Base-by-base conservation (phyloP, 2,888 invertebrate species). In the Erpobdella octoculata region DNA sequence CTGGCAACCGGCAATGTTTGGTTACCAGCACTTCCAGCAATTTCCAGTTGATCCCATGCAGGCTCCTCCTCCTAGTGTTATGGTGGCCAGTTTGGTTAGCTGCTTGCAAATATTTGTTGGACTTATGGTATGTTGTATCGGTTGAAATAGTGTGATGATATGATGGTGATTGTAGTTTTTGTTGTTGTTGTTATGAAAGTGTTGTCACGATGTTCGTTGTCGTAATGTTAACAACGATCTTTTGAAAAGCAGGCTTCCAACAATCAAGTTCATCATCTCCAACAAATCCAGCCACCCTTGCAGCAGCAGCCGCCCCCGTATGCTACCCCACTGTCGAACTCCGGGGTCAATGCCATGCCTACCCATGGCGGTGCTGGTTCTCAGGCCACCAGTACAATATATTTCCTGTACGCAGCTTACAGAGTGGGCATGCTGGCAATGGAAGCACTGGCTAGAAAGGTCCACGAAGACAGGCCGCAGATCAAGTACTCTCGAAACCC, bases 341-440 rank as follows among this genome's bases (percentile, higher is more conserved):
- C 69, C 41, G 72, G 66, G 72, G 71, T 68, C 71, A 59, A 69
- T n/a, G 21, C 61, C 35, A 33, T 15, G 25, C 35, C 37, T 28
- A 3, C n/a, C 59, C 35, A 25, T 28, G 37, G 70, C 33, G 33
- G 58, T 35, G 59, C 36, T 12, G 62, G 62, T 31, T 35, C 62
- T 9, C 31, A n/a, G n/a, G 53, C 58, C 1, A 53, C 69, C 21
- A 48, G 31, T 2, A 58, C 53, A 8, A 76, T 79, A 33, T 79
- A 79, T 75, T 90, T 94, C 78, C 85, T 96, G 76, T 85, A 93
- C 73, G 91, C 93, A 25, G 92, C 95, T 0, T 96, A 95, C 82
- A 88, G 96, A 41, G 95, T 97, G 3, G 97, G 97, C 66, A 95
- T 97, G 93, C 84, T 96, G 75, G 96, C 97, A 4, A 86, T 97